Evolutionary conservation across 1,140 invertebrate species (phyloP).

Genomic region (Chelonus insularis): DNA sequence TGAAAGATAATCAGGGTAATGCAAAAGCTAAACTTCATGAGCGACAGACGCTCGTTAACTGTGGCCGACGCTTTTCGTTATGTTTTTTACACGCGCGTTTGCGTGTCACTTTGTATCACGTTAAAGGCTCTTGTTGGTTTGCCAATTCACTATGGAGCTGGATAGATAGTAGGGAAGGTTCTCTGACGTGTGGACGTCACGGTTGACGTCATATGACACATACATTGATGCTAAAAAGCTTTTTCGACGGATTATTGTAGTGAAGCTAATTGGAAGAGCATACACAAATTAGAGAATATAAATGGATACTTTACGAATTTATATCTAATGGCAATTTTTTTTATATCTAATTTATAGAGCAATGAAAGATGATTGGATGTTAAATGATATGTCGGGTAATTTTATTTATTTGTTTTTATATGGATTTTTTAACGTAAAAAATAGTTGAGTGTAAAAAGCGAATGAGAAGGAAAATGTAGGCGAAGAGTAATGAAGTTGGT

Average conservation of each 20-base stretch:
- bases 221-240: background rate
- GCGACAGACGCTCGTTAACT: slow-evolving; percentile 20
- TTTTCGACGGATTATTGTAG: background rate
- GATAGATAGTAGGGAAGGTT: background rate
- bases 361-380: too few species aligned
- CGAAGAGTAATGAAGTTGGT: slow-evolving; percentile 19
- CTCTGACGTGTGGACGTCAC: background rate
- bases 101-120: slow-evolving; percentile 18
- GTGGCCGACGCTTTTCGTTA: background rate
- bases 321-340: too few species aligned
- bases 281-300: too few species aligned
- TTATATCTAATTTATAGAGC: too few species aligned
- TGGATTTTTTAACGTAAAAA: background rate
- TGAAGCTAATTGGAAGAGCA: too few species aligned
- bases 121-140: slow-evolving; percentile 6
- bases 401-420: background rate
- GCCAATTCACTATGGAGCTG: slow-evolving; percentile 4
- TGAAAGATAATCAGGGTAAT: slow-evolving; percentile 27
- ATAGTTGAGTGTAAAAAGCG: background rate
- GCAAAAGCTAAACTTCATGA: slow-evolving; percentile 23
- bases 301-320: too few species aligned
- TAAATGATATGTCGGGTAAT: too few species aligned
- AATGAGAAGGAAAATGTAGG: background rate
- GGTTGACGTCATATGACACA: background rate
- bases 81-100: slow-evolving; percentile 2